Conservation (phyloP, 2,113 vertebrate species). For the Barbus barbus region DNA sequence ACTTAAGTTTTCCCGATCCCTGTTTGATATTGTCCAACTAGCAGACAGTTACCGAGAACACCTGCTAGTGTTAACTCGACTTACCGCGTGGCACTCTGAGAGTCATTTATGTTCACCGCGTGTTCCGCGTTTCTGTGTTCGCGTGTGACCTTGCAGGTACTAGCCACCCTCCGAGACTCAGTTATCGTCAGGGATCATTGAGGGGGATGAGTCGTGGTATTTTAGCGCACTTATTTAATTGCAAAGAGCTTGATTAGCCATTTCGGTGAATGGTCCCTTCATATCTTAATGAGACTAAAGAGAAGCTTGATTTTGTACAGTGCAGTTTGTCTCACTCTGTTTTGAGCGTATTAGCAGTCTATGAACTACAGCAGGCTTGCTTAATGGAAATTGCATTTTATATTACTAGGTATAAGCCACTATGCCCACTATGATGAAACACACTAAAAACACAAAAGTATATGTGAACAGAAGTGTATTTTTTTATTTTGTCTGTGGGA, state of each 20-base stretch:
- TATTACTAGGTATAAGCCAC: neutral
- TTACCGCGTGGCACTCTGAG: neutral
- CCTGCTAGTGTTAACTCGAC: conserved; percentile 1
- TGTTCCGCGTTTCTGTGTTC: neutral
- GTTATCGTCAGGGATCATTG: conserved; percentile 29
- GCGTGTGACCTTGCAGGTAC: neutral
- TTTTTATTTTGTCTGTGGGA: too few species aligned
- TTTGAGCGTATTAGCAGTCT: neutral
- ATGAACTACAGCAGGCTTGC: neutral
- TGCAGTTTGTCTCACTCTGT: neutral
- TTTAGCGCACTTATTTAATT: conserved; percentile 31
- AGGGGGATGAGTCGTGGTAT: conserved; percentile 1
- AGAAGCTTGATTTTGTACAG: neutral
- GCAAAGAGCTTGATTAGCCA: conserved; percentile 25
- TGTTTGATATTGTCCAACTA: conserved; percentile 3
- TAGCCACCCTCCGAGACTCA: neutral
- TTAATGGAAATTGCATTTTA: neutral
- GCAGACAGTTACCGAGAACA: conserved; percentile 15
- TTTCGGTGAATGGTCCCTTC: conserved; percentile 16
- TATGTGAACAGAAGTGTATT: too few species aligned
- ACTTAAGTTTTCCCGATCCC: conserved; percentile 4
- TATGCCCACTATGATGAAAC: neutral
- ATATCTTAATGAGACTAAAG: conserved; percentile 22
- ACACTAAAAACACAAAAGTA: neutral
- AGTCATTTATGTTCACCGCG: conserved; percentile 14